Base-by-base conservation (phyloP, 2,888 invertebrate genomes). In the Disparrhopalites patrizii region DNA sequence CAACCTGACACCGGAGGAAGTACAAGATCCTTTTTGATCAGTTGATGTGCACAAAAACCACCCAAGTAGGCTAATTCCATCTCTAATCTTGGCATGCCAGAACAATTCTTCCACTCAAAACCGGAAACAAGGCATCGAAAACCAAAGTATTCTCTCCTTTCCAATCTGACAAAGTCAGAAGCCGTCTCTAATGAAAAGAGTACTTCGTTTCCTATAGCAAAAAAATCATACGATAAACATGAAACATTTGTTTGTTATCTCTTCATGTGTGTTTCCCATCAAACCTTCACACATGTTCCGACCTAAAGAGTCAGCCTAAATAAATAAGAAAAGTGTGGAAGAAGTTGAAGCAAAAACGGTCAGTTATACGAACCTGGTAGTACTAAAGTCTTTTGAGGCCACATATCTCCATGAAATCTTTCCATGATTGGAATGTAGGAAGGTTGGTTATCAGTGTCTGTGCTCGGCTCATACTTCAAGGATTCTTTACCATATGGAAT, bases 121-220 rank as follows among this genome's bases (percentile, higher is more conserved):
- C 87, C 87, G 86, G 93, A 79, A 87, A 94, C 80, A 86, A 93
- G 68, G 88, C 95, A 77, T 86, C 91, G 83, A 88, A 96, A 74
- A 85, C 90, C 88, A 78, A 86, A 93, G 68, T 87, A 86, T 77
- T 86, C 86, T 0, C 87, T 87, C 76, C 89, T 87, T 73, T 92
- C 94, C 80, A 93, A 93, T 77, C 91, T 92, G 68, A 93, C 85
- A 79, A 96, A 97, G 79, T 96, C 90, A 0, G 96, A 91, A 0
- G 96, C 93, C 0, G 97, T 96, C 81, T 98, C 97, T 77, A 99
- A 79, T 0, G 95, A 94, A 79, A 98, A 95, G 76, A 95, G 87
- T 0, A 97, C 89, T 81, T 94, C 92, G 79, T 95, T 93, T 20
- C 95, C 96, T 83, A 47, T 47, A 23, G 47, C 13, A 47, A 47